Conservation (phyloP, 2,888 invertebrate genomes). For the Leucoma salicis region DNA sequence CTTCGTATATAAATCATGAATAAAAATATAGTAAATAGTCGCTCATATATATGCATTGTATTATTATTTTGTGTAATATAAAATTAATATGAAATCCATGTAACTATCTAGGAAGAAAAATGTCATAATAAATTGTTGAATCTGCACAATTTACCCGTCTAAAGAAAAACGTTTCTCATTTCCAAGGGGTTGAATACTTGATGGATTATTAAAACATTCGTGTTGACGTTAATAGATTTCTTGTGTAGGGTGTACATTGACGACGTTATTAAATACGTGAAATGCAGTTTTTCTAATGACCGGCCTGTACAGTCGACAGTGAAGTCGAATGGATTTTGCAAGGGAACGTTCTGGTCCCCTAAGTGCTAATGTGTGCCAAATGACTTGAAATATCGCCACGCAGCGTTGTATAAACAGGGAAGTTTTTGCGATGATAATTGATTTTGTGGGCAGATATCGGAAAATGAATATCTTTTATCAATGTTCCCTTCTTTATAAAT, state of each 20-base stretch:
- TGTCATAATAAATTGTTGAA: constrained; percentile 14
- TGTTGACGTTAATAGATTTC: constrained; percentile 76
- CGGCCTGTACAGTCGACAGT: constrained; percentile 31
- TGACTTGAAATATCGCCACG: constrained; percentile 54
- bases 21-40: too few species aligned
- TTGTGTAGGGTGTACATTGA: constrained; percentile 61
- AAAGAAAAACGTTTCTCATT: constrained; percentile 29
- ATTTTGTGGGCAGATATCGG: constrained; percentile 17
- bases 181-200: constrained; percentile 50
- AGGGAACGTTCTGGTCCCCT: constrained; percentile 24
- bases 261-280: constrained; percentile 77
- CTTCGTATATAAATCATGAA: too few species aligned
- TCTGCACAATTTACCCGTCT: constrained; percentile 11
- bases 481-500: neutral
- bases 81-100: too few species aligned
- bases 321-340: constrained; percentile 29
- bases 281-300: constrained; percentile 77
- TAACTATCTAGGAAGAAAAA: too few species aligned
- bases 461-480: neutral
- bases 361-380: constrained; percentile 57
- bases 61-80: too few species aligned
- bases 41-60: too few species aligned
- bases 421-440: constrained; percentile 29
- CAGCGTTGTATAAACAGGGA: constrained; percentile 29
- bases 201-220: constrained; percentile 66